Evolutionary conservation across 2,888 invertebrate genomes (phyloP), one percentile per base, ranked within the genome.

Genomic region (Ametastegia equiseti): DNA sequence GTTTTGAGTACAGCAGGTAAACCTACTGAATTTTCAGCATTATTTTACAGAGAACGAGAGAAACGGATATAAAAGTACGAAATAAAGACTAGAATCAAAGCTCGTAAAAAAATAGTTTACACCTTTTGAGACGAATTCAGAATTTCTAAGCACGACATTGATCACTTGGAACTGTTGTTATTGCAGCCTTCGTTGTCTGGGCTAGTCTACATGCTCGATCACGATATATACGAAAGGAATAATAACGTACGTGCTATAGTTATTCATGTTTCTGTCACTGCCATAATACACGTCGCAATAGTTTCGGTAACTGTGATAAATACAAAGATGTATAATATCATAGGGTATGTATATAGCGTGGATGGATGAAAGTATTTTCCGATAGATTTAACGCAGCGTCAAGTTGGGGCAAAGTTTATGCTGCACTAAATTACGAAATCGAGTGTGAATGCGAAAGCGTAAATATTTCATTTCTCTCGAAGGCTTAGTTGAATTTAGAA

Each of bases 41-140:
- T 27, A 71, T 27, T 71, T 71, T 71, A 47, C 27, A 30, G 30
- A 71, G 15, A 47, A 7, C 27, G 30, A 27, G 71, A 42, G 19
- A 42, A 69, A 69, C 13, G n/a, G n/a, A n/a, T n/a, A 27, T 71
- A 15, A 67, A 67, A 67, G 39, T 15, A 47, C 27, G 30, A 71
- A 42, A 71, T n/a, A n/a, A n/a, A n/a, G 15, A 71, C 45, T 71
- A 13, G 23, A 11, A 45, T 45, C 45, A 23, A 13, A 47, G 47
- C 71, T 71, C 47, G 71, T 71, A 47, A 71, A 71, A 71, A n/a
- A 71, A 30, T 71, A 45, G 71, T 71, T 71, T 71, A 71, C 39
- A 27, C 71, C 71, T 71, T 11, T 47, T 30, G 47, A 71, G 23
- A 71, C 71, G 42, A n/a, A 30, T 30, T 11, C 27, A 19, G 71